Conservation (phyloP, 2,888 invertebrate species). For the Panorpa germanica region DNA sequence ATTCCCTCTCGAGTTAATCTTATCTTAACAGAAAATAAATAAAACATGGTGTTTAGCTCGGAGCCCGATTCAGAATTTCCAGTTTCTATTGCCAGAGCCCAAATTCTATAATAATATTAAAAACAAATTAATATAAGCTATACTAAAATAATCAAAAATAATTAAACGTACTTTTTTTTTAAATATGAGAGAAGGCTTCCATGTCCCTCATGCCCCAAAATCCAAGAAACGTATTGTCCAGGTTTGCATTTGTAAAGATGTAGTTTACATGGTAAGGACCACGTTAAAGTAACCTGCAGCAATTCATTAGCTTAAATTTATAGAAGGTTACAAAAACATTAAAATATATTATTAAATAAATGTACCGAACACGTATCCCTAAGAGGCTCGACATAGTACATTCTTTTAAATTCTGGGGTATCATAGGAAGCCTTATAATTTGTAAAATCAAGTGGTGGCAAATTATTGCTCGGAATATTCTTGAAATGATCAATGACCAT, state of each 20-base stretch:
- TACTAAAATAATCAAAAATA: conserved; percentile 3
- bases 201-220: conserved; percentile 75
- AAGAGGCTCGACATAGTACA: conserved; percentile 58
- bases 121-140: background rate
- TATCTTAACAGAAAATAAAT: conserved; percentile 52
- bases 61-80: conserved; percentile 58
- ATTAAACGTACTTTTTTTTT: conserved; percentile 37
- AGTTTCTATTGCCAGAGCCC: conserved; percentile 52
- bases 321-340: no score
- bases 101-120: conserved; percentile 32
- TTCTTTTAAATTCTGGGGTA: conserved; percentile 39
- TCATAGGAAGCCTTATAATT: conserved; percentile 25
- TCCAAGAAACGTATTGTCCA: conserved; percentile 51
- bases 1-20: conserved; percentile 63
- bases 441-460: conserved; percentile 41
- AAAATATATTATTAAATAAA: no score
- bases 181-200: conserved; percentile 66
- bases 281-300: conserved; percentile 40
- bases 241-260: conserved; percentile 58
- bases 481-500: conserved; percentile 38
- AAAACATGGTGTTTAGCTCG: conserved; percentile 62
- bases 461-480: conserved; percentile 43
- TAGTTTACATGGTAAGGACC: conserved; percentile 36
- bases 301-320: no score
- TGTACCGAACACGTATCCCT: no score